Evolutionary conservation across 2,113 vertebrate genomes (phyloP).

Genomic region (Urocolius indicus): DNA sequence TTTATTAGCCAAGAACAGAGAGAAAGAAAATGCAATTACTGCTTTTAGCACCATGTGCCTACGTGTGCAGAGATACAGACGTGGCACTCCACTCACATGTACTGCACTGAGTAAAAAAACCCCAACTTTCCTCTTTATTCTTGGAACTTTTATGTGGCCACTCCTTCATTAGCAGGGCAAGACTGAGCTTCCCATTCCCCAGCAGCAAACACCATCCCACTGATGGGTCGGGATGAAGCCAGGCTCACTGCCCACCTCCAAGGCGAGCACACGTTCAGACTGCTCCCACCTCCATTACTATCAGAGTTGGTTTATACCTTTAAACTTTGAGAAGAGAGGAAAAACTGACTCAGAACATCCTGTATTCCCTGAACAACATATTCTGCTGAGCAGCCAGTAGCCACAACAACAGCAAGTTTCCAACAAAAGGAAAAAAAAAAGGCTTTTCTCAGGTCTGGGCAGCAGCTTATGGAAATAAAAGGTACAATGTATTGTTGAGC

Average conservation of each 20-base stretch:
- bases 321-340: neutral
- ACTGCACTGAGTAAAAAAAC: neutral
- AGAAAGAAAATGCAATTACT: neutral
- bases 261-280: neutral
- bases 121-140: neutral
- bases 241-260: too few relatives aligned
- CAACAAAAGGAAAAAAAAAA: slow-evolving; percentile 61
- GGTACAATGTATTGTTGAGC: slow-evolving; percentile 63
- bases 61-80: rapidly evolving
- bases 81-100: neutral
- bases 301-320: neutral
- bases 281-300: neutral
- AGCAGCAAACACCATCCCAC: neutral
- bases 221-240: neutral
- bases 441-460: slow-evolving; percentile 16
- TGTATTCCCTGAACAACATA: neutral
- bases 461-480: slow-evolving; percentile 47
- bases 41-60: neutral
- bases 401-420: slow-evolving; percentile 37
- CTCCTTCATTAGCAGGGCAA: neutral
- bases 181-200: neutral
- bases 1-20: neutral
- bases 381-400: slow-evolving; percentile 55
- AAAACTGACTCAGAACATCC: neutral
- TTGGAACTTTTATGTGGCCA: neutral